A percentile compares a stretch with the other conserved stretches of the same genome.
Conservation (phyloP, 2,797 vertebrate species). For the Sebastes baramenuke region DNA sequence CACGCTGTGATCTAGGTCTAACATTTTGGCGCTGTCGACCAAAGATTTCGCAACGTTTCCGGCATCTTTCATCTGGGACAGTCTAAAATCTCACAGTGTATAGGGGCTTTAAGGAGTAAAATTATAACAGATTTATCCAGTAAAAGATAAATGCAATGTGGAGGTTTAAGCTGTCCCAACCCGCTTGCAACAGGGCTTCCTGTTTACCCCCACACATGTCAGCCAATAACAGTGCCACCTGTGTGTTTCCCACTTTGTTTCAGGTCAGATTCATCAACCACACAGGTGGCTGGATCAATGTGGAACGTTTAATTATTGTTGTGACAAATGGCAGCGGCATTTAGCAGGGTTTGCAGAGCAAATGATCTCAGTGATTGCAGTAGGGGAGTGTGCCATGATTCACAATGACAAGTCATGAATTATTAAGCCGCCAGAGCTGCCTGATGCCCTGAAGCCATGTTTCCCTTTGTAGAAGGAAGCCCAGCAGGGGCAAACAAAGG, state of each 20-base stretch:
- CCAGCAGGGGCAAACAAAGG: slow-evolving; percentile 53
- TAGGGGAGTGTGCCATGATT: slow-evolving; percentile 51
- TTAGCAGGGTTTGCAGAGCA: slow-evolving; percentile 58
- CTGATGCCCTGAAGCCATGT: slow-evolving; percentile 49
- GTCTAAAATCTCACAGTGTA: neutral
- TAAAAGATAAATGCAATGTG: neutral
- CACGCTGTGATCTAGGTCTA: neutral
- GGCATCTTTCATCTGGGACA: neutral
- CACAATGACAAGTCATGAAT: slow-evolving; percentile 70
- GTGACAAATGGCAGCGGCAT: slow-evolving; percentile 65
- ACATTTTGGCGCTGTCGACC: neutral
- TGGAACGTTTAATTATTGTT: slow-evolving; percentile 69
- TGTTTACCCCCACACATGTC: slow-evolving; percentile 22
- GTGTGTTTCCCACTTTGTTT: slow-evolving; percentile 41
- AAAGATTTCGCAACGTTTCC: neutral
- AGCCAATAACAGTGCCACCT: slow-evolving; percentile 24
- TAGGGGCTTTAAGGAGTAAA: neutral
- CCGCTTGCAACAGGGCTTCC: slow-evolving; percentile 7
- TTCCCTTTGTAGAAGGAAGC: slow-evolving; percentile 56
- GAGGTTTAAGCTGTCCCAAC: neutral
- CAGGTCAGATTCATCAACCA: slow-evolving; percentile 44
- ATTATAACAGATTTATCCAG: neutral
- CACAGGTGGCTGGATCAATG: slow-evolving; percentile 66
- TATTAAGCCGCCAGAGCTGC: slow-evolving; percentile 65
- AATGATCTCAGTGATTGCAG: slow-evolving; percentile 62